A percentile compares a stretch with the other conserved stretches of the same genome.
These are phyloP conservation scores for Sylvicola fuscatus DNA, from an alignment of 2,888 invertebrate genomes.

Conservation along the genomic window DNA sequence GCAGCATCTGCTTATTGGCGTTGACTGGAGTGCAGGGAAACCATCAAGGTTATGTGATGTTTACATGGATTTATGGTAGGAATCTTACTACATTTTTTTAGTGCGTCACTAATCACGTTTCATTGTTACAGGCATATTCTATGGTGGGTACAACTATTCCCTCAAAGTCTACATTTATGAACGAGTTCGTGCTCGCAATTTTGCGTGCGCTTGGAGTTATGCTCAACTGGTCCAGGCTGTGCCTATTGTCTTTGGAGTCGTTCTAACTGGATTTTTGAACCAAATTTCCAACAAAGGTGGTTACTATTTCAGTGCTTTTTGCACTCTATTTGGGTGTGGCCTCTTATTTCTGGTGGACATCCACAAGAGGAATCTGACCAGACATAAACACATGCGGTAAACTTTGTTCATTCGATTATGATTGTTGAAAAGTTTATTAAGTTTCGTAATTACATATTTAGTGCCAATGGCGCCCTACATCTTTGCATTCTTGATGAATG, in stretches of 20 bases:
- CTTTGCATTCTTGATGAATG: constrained; percentile 34
- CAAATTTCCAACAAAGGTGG: constrained; percentile 58
- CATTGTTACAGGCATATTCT: constrained; percentile 41
- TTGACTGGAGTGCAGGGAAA: constrained; percentile 57
- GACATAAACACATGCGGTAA: constrained; percentile 41
- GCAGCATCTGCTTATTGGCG: constrained; percentile 54
- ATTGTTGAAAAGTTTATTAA: not conserved
- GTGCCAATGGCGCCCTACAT: constrained; percentile 33
- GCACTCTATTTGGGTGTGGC: constrained; percentile 53
- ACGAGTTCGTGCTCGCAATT: constrained; percentile 64
- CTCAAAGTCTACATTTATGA: constrained; percentile 81
- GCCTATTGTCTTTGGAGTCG: constrained; percentile 66
- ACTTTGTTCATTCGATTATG: not conserved
- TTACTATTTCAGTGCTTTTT: constrained; percentile 66
- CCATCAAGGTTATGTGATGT: constrained; percentile 56
- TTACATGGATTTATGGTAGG: constrained; percentile 60
- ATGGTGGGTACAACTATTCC: constrained; percentile 74
- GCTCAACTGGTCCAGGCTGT: constrained; percentile 73
- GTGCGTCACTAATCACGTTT: not conserved
- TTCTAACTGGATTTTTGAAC: constrained; percentile 55
- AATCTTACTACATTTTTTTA: not conserved
- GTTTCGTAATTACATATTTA: constrained; percentile 3
- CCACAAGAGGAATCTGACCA: constrained; percentile 46
- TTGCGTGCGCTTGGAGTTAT: constrained; percentile 76
- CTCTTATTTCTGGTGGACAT: constrained; percentile 64